Conservation (phyloP, 1,140 invertebrate species). For the Musca vetustissima region DNA sequence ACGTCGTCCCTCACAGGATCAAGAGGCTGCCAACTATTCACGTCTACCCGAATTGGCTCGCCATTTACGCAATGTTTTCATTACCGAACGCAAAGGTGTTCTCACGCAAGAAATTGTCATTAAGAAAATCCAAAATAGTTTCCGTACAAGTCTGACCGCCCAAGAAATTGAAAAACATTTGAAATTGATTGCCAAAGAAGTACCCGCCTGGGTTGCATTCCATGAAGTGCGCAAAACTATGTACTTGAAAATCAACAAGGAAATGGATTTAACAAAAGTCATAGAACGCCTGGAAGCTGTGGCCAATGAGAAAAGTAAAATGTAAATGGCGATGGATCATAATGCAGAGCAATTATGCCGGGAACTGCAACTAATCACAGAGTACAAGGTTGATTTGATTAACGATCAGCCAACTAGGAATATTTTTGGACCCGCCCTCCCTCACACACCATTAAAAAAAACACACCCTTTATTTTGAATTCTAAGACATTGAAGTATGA, state of each 20-base stretch:
- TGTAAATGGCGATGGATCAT: background rate
- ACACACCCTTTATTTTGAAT: too few species aligned
- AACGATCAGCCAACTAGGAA: too few species aligned
- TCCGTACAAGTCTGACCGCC: conserved; percentile 67
- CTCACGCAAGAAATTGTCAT: conserved; percentile 74
- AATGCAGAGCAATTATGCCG: too few species aligned
- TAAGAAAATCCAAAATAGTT: conserved; percentile 79
- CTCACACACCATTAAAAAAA: background rate
- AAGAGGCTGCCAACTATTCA: conserved; percentile 71
- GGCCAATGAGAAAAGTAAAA: conserved; percentile 57
- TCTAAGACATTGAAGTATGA: too few species aligned
- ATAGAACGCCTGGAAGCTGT: conserved; percentile 65
- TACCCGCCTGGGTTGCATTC: conserved; percentile 75
- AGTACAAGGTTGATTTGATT: background rate
- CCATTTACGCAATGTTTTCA: conserved; percentile 80
- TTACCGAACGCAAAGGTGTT: conserved; percentile 84
- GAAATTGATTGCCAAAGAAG: conserved; percentile 68
- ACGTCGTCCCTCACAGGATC: conserved; percentile 71
- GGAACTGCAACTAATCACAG: background rate
- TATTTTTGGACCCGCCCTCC: too few species aligned
- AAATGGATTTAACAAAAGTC: conserved; percentile 66
- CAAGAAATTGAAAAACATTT: conserved; percentile 77
- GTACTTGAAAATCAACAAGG: conserved; percentile 74
- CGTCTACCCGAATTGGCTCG: conserved; percentile 81
- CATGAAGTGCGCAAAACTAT: conserved; percentile 71